A percentile compares a stretch with the other conserved stretches of the same genome.
These are phyloP conservation scores for Vireo griseus DNA, from an alignment of 2,797 vertebrate genomes.

Conservation along the genomic window DNA sequence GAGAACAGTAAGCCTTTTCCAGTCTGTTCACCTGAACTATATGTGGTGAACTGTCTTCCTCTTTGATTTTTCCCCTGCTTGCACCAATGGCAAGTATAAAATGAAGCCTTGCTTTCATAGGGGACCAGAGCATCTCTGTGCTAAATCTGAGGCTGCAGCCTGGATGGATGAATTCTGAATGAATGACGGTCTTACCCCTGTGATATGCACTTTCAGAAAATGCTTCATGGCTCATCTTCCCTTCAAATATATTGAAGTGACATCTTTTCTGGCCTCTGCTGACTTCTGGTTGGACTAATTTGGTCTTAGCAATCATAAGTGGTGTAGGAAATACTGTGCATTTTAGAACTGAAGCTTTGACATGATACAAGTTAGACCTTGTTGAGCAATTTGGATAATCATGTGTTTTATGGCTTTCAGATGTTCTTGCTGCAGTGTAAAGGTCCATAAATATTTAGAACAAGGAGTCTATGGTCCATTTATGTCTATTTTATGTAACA, in stretches of 20 bases:
- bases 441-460: conserved; percentile 63
- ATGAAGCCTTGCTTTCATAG: not conserved
- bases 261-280: not conserved
- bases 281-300: conserved; percentile 14
- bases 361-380: conserved; percentile 8
- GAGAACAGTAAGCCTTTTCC: not conserved
- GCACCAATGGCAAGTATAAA: not conserved
- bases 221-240: not conserved
- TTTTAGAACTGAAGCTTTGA: conserved; percentile 30
- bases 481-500: conserved; percentile 5
- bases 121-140: not conserved
- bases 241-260: conserved; percentile 4
- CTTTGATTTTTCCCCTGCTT: not conserved
- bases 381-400: conserved; percentile 38
- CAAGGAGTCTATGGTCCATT: not conserved
- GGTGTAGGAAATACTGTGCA: not conserved
- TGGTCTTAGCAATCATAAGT: not conserved
- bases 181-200: not conserved
- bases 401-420: conserved; percentile 41
- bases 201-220: not conserved
- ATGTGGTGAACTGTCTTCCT: not conserved
- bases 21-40: not conserved
- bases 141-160: not conserved
- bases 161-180: not conserved
- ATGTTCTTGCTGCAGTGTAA: conserved; percentile 1